Evolutionary conservation across 2,797 vertebrate genomes (phyloP).

Genomic region (Lutjanus argentimaculatus): DNA sequence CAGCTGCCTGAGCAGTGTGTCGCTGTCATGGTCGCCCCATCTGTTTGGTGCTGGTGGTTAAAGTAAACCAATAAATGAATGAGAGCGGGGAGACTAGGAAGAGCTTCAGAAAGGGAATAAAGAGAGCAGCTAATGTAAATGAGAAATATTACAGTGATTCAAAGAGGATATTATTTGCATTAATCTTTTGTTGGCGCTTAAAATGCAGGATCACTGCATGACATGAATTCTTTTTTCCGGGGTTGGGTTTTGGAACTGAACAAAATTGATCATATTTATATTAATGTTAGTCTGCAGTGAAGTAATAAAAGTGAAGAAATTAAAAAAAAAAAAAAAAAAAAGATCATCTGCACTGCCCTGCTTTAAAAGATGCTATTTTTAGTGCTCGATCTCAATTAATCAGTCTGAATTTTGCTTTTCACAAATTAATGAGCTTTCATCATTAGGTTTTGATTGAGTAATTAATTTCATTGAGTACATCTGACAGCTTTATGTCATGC

Average conservation of each 20-base stretch:
- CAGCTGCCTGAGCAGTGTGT: constrained; percentile 87
- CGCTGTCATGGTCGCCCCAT: constrained; percentile 81
- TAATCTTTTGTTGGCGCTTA: no score
- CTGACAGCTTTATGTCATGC: constrained; percentile 81
- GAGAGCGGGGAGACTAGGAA: constrained; percentile 23
- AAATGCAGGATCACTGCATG: background rate
- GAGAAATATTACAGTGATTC: background rate
- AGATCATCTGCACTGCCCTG: background rate
- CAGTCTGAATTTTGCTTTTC: constrained; percentile 60
- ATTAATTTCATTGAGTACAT: constrained; percentile 73
- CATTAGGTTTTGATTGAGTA: constrained; percentile 76
- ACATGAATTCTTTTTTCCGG: background rate
- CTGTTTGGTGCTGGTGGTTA: constrained; percentile 80
- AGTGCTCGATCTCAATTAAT: constrained; percentile 63
- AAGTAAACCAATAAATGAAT: constrained; percentile 72
- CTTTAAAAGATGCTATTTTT: constrained; percentile 41
- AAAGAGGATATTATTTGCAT: background rate
- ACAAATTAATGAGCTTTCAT: constrained; percentile 77
- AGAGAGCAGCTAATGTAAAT: background rate
- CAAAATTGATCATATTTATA: background rate
- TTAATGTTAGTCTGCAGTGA: background rate
- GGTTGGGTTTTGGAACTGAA: background rate
- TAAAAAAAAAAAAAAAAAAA: background rate
- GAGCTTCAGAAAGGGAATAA: background rate
- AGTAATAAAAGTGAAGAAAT: background rate